Evolutionary conservation across 2,113 vertebrate genomes (phyloP), one percentile per base, ranked within the genome.

Genomic region (Hyperoodon ampullatus): DNA sequence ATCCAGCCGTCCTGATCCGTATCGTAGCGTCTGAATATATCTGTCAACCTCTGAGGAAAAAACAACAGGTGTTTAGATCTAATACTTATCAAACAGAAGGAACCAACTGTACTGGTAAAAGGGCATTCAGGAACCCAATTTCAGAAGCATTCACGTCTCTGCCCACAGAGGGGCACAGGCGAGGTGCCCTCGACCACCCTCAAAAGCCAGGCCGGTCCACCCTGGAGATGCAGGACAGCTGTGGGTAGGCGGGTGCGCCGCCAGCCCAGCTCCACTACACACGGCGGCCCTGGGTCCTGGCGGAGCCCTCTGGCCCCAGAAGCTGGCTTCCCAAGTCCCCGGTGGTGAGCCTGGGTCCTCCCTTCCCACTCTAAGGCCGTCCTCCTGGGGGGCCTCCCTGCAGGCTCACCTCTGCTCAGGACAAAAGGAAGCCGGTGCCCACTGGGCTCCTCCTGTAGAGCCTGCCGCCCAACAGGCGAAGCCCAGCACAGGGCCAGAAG

Each of bases 1-100:
- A 99, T 99, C 99, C 99, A 99, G 98, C 99, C 99, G 0, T 99
- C 99, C 86, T 99, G 99, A 95, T 99, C 99, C 0, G 99, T 99
- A 58, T 99, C 99, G 0, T 99, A 99, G 14, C 99, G 98, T 65
- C 99, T 98, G 98, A 99, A 99, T 93, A 99, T 99, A 24, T 99
- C 99, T 0, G 99, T 99, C 99, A 99, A 97, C 98, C 99, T 99
- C 99, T 99, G 98, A 42, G 93, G 70, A 93, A 95, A 42, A 53
- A 58, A 84, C 78, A 53, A 15, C 0, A 96, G 39, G 66, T n/a
- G 21, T 33, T 35, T 44, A 83, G 77, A 93, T 28, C 7, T 30
- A 1, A 2, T 6, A 63, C 33, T 80, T 44, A 28, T 2, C 72
- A 11, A 26, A 66, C n/a, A 60, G 30, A 83, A 68, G 3, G 7